A percentile compares a stretch with the other conserved stretches of the same genome.
phyloP scores from a whole-genome alignment of 2,888 invertebrate genomes.

The Pristionchus japonicus region DNA sequence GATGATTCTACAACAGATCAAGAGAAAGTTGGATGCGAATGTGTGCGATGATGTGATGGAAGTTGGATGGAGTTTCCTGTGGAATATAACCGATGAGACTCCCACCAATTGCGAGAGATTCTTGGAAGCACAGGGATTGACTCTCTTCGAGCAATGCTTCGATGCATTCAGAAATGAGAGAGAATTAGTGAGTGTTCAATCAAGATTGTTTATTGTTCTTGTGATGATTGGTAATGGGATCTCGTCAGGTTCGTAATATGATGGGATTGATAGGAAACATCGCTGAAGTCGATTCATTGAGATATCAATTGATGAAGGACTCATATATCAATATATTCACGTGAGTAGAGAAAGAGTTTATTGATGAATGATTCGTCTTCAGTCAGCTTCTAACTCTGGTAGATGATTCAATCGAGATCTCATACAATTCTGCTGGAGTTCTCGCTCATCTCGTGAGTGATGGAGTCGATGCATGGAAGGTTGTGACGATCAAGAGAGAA shows the following conservation, averaged over 20 bases:
- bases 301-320: constrained; percentile 87
- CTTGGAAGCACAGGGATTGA: constrained; percentile 89
- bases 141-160: constrained; percentile 89
- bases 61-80: constrained; percentile 99
- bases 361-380: constrained; percentile 48
- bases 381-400: constrained; percentile 87
- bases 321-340: constrained; percentile 88
- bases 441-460: constrained; percentile 95
- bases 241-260: constrained; percentile 87
- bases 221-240: not conserved
- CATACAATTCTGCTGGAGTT: constrained; percentile 81
- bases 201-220: not conserved
- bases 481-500: constrained; percentile 52
- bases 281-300: constrained; percentile 89
- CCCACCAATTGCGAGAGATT: constrained; percentile 93
- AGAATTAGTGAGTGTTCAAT: constrained; percentile 52
- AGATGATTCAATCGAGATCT: constrained; percentile 94
- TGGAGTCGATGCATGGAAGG: constrained; percentile 86
- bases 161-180: constrained; percentile 78
- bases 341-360: constrained; percentile 65
- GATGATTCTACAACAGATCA: constrained; percentile 90
- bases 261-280: constrained; percentile 95
- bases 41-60: constrained; percentile 95
- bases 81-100: constrained; percentile 92
- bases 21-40: constrained; percentile 84